Evolutionary conservation across 2,113 vertebrate species (phyloP).

Genomic region (Dipodomys spectabilis): DNA sequence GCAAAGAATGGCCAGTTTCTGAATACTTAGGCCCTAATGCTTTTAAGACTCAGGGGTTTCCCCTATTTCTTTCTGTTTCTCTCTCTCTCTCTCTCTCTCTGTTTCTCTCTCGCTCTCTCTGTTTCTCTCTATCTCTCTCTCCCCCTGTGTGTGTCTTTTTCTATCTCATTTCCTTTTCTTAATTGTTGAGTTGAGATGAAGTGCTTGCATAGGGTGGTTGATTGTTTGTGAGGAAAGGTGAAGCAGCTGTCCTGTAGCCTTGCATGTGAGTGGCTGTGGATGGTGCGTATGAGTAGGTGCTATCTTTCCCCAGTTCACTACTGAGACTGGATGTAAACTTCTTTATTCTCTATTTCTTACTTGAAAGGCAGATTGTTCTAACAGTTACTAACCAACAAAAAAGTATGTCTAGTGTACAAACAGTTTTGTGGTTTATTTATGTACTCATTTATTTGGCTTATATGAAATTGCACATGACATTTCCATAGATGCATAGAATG

Average conservation of each 20-base stretch:
- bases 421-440: background rate
- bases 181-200: background rate
- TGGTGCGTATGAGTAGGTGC: background rate
- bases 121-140: accelerated
- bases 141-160: too few species aligned
- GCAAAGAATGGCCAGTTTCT: conserved; percentile 1
- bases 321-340: background rate
- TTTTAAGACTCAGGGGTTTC: background rate
- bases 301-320: background rate
- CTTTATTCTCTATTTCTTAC: background rate
- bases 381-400: background rate
- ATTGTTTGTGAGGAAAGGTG: background rate
- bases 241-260: background rate
- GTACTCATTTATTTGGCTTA: too few species aligned
- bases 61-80: background rate
- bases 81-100: background rate
- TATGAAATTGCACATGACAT: too few species aligned
- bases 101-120: background rate
- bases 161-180: too few species aligned
- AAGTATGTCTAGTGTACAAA: background rate
- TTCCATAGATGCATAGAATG: too few species aligned
- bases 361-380: background rate
- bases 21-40: background rate
- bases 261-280: background rate
- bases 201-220: background rate